Evolutionary conservation across 2,888 invertebrate genomes (phyloP).

Genomic region (Ormyrus pomaceus): DNA sequence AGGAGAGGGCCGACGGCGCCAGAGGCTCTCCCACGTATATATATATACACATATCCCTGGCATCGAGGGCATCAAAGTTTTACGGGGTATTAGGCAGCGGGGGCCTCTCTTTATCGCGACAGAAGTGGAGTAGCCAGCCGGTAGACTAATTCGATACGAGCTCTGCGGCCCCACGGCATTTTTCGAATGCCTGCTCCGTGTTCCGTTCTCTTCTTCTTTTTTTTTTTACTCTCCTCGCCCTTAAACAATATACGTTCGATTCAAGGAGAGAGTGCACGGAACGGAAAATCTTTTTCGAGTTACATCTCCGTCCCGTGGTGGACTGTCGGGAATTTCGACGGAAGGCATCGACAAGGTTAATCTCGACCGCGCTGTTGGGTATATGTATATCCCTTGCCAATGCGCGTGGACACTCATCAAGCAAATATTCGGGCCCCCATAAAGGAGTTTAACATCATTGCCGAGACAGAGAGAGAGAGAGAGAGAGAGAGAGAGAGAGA

Average conservation of each 20-base stretch:
- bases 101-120: conserved; percentile 28
- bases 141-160: conserved; percentile 38
- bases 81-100: conserved; percentile 13
- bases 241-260: no score
- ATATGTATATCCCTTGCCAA: neutral
- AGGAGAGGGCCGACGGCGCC: neutral
- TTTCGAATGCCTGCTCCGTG: conserved; percentile 48
- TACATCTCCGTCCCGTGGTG: no score
- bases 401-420: neutral
- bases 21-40: neutral
- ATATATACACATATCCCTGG: neutral
- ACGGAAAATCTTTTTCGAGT: no score
- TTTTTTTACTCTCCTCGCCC: conserved; percentile 4
- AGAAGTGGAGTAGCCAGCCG: conserved; percentile 43
- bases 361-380: neutral
- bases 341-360: neutral
- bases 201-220: conserved; percentile 7
- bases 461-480: no score
- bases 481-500: no score
- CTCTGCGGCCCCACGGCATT: conserved; percentile 23
- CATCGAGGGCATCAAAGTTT: conserved; percentile 29
- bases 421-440: conserved; percentile 28
- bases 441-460: conserved; percentile 31
- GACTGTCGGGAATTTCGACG: neutral
- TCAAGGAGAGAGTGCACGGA: no score